These are phyloP conservation scores for Liolophura sinensis DNA, from an alignment of 1,140 invertebrate species.

Conservation along the genomic window DNA sequence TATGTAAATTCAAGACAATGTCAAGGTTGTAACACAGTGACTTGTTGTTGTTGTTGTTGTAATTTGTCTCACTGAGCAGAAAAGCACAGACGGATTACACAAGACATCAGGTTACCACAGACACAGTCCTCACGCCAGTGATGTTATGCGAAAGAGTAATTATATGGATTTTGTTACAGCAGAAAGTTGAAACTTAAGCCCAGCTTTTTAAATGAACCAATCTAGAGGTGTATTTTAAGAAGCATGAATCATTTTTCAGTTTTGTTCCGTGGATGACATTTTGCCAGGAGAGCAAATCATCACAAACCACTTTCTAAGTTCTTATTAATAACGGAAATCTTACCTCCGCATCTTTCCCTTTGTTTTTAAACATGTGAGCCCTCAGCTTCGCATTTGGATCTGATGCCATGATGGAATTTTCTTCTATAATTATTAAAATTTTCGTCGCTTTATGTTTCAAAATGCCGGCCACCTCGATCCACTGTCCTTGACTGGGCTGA, in stretches of 20 bases:
- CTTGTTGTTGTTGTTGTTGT: too few relatives aligned
- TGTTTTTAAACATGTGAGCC: slow-evolving; percentile 93
- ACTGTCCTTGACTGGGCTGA: not conserved
- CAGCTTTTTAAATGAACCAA: too few relatives aligned
- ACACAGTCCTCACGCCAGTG: too few relatives aligned
- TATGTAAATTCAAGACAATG: too few relatives aligned
- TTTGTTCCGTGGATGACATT: not conserved
- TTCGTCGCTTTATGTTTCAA: slow-evolving; percentile 12
- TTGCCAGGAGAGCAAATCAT: not conserved
- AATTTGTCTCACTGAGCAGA: too few relatives aligned
- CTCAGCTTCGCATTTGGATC: slow-evolving; percentile 54
- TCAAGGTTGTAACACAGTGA: too few relatives aligned
- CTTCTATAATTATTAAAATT: slow-evolving; percentile 7
- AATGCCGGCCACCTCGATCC: slow-evolving; percentile 19
- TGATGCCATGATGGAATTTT: slow-evolving; percentile 9
- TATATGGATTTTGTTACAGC: too few relatives aligned
- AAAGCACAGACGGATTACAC: too few relatives aligned
- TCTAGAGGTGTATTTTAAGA: not conserved
- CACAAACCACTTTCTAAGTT: not conserved
- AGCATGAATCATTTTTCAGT: not conserved
- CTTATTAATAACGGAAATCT: slow-evolving; percentile 59
- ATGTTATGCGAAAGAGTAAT: too few relatives aligned
- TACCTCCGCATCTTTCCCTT: slow-evolving; percentile 96
- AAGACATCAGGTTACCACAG: too few relatives aligned
- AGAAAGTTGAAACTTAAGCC: too few relatives aligned